Percentiles rank a stretch among this genome's conserved stretches.
These are phyloP conservation scores for Heliconius ismenius DNA, from an alignment of 2,888 invertebrate species.

Conservation along the genomic window DNA sequence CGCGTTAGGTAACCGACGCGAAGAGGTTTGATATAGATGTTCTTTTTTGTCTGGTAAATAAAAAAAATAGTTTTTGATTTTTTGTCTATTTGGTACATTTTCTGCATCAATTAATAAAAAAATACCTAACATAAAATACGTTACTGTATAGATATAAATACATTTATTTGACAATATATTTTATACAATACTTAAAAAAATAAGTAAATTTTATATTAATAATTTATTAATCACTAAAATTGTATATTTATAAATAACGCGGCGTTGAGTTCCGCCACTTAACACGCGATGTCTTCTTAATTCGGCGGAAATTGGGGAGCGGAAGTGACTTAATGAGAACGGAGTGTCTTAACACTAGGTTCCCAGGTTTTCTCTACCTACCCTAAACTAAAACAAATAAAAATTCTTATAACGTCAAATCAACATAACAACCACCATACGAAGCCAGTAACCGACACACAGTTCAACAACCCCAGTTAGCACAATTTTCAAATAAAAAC, in stretches of 20 bases:
- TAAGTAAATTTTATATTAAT: too few relatives aligned
- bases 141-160: too few relatives aligned
- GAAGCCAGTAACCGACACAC: slow-evolving; percentile 27
- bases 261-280: too few relatives aligned
- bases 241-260: too few relatives aligned
- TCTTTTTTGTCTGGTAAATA: slow-evolving; percentile 43
- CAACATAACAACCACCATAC: not conserved
- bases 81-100: not conserved
- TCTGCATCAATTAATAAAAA: too few relatives aligned
- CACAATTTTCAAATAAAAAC: slow-evolving; percentile 52
- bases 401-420: not conserved
- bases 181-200: not conserved
- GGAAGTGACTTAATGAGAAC: too few relatives aligned
- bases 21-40: slow-evolving; percentile 10
- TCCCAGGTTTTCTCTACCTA: too few relatives aligned
- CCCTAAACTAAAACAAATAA: not conserved
- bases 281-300: too few relatives aligned
- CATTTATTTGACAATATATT: not conserved
- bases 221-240: too few relatives aligned
- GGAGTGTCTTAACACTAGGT: too few relatives aligned
- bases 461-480: slow-evolving; percentile 49
- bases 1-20: slow-evolving; percentile 53
- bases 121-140: too few relatives aligned
- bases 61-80: not conserved
- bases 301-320: too few relatives aligned